These are phyloP conservation scores for Sisor rabdophorus DNA, from an alignment of 2,113 vertebrate genomes.

Conservation along the genomic window DNA sequence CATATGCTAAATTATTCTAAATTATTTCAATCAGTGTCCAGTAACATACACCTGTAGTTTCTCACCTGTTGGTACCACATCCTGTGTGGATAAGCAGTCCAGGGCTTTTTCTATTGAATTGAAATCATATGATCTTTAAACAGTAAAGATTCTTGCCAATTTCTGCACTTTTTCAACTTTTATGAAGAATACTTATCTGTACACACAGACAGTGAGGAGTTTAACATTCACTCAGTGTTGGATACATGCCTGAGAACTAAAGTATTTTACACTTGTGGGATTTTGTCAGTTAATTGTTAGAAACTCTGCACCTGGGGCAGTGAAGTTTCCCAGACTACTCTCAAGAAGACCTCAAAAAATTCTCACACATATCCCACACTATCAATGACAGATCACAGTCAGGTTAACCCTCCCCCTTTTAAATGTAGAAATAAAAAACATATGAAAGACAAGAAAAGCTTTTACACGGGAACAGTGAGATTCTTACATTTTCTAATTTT, in stretches of 20 bases:
- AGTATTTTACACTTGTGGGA: slow-evolving; percentile 15
- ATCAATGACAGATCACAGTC: slow-evolving; percentile 19
- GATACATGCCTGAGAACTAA: neutral
- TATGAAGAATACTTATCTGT: too few species aligned
- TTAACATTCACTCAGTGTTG: neutral
- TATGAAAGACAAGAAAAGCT: neutral
- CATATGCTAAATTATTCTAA: neutral
- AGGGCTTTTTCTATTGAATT: neutral
- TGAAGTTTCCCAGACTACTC: slow-evolving; percentile 22
- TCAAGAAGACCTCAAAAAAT: slow-evolving; percentile 4
- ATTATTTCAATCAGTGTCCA: neutral
- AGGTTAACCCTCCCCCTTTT: neutral
- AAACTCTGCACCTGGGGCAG: slow-evolving; percentile 12
- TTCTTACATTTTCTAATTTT: neutral
- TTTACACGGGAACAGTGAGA: neutral
- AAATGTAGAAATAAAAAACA: slow-evolving; percentile 13
- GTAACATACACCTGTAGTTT: neutral
- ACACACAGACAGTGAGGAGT: too few species aligned
- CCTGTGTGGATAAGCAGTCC: neutral
- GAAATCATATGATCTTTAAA: too few species aligned
- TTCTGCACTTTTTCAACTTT: neutral
- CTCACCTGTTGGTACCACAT: too few species aligned
- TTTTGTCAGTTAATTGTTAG: slow-evolving; percentile 33
- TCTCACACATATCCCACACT: slow-evolving; percentile 1
- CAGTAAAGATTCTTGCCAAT: neutral